phyloP scores from a whole-genome alignment of 2,113 vertebrate species.

The Macroglossus sobrinus region DNA sequence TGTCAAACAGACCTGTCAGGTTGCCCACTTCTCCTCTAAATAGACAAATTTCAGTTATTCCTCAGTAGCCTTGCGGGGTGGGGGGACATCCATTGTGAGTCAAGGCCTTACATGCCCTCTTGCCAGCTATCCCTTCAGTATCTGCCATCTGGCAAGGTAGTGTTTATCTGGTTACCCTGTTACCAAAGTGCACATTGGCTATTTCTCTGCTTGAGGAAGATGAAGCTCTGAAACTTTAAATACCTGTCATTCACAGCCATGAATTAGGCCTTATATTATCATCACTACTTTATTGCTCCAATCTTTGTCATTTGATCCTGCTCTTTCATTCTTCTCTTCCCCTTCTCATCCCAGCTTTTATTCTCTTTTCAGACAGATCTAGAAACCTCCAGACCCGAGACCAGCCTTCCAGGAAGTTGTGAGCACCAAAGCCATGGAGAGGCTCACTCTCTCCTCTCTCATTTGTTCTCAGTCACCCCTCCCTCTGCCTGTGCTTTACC shows the following conservation, averaged over 20 bases:
- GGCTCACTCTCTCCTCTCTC: not conserved
- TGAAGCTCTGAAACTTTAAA: not conserved
- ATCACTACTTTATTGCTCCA: not conserved
- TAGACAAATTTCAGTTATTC: not conserved
- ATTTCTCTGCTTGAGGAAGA: not conserved
- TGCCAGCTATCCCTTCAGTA: not conserved
- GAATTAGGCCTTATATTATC: fast-evolving
- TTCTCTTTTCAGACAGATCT: not conserved
- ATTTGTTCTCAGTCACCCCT: fast-evolving
- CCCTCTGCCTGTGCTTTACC: constrained; percentile 50
- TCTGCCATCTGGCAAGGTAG: not conserved
- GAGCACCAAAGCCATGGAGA: constrained; percentile 46
- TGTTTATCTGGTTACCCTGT: not conserved
- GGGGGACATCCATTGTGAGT: not conserved
- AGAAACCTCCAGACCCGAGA: not conserved
- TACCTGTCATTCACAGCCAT: not conserved
- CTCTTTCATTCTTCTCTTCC: not conserved
- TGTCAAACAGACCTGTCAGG: not conserved
- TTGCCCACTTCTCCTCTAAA: not conserved
- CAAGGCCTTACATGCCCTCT: not conserved
- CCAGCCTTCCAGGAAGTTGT: constrained; percentile 44
- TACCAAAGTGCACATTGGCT: not conserved
- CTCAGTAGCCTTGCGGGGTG: not conserved
- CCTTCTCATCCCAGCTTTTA: not conserved
- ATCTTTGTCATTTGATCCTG: not conserved